Evolutionary conservation across 1,140 invertebrate genomes (phyloP).

Genomic region (Drosophila lacteicornis): DNA sequence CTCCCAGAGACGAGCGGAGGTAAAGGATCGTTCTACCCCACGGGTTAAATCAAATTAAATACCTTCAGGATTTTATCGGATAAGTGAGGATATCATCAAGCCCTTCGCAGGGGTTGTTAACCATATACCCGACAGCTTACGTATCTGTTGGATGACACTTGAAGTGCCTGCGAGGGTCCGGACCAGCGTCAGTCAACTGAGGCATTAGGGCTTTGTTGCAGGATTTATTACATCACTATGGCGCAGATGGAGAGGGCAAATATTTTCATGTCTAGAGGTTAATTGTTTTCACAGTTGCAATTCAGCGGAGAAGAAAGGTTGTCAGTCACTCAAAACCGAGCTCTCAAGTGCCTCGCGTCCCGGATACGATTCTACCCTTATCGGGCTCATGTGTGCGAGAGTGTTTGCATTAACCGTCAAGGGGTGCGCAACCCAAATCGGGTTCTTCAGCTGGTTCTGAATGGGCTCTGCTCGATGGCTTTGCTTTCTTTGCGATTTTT

Average conservation of each 20-base stretch:
- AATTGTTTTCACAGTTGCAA: slow-evolving; percentile 81
- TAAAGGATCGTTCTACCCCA: not conserved
- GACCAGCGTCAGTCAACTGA: slow-evolving; percentile 52
- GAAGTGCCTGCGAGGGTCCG: slow-evolving; percentile 26
- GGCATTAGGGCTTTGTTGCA: slow-evolving; percentile 65
- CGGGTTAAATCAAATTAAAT: slow-evolving; percentile 62
- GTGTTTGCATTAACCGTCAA: slow-evolving; percentile 58
- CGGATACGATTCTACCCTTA: slow-evolving; percentile 61
- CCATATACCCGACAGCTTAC: slow-evolving; percentile 22
- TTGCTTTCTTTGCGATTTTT: slow-evolving; percentile 63
- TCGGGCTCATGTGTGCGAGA: slow-evolving; percentile 54
- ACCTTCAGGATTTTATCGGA: slow-evolving; percentile 61
- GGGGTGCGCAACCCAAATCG: slow-evolving; percentile 56
- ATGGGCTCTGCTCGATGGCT: slow-evolving; percentile 48
- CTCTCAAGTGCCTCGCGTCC: slow-evolving; percentile 60
- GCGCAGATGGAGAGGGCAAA: slow-evolving; percentile 53
- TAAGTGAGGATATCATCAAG: slow-evolving; percentile 54
- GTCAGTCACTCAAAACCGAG: slow-evolving; percentile 68
- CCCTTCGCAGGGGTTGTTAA: slow-evolving; percentile 26
- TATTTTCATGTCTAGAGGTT: slow-evolving; percentile 75
- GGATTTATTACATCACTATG: slow-evolving; percentile 72
- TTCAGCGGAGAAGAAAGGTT: slow-evolving; percentile 50
- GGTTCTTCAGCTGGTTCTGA: slow-evolving; percentile 49
- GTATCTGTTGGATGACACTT: slow-evolving; percentile 64
- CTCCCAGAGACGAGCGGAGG: slow-evolving; percentile 19